Conservation (phyloP, 2,888 invertebrate species). For the Drymonia ruficornis region DNA sequence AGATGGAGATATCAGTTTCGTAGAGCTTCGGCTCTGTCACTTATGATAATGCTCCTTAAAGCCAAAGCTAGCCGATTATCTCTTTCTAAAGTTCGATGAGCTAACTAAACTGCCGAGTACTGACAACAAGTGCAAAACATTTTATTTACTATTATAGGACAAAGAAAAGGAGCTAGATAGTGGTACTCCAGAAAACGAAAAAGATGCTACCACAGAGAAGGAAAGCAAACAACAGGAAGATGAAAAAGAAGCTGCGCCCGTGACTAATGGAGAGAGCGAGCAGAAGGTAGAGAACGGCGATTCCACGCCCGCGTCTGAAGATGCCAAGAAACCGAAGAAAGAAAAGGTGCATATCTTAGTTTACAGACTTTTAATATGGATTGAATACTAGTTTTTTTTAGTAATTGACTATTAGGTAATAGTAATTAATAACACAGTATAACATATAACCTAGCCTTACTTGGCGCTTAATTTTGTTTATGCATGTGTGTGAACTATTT, state of each 20-base stretch:
- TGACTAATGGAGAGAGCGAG: conserved; percentile 76
- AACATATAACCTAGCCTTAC: too few species aligned
- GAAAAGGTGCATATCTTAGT: conserved; percentile 77
- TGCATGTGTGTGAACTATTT: conserved; percentile 51
- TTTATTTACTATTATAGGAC: conserved; percentile 71
- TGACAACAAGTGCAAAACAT: not conserved
- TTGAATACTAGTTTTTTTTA: not conserved
- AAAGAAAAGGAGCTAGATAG: conserved; percentile 84
- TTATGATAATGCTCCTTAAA: too few species aligned
- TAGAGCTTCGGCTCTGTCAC: too few species aligned
- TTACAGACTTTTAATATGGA: conserved; percentile 2
- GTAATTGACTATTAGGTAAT: not conserved
- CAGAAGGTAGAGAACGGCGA: conserved; percentile 72
- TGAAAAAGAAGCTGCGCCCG: conserved; percentile 57
- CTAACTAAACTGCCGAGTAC: too few species aligned
- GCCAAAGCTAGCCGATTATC: too few species aligned
- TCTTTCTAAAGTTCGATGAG: too few species aligned
- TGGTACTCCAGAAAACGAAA: conserved; percentile 86
- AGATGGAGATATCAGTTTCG: too few species aligned
- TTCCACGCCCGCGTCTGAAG: conserved; percentile 66
- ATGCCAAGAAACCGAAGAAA: conserved; percentile 87
- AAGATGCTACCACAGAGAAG: conserved; percentile 88
- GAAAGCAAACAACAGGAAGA: conserved; percentile 69
- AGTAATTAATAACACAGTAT: conserved; percentile 12
- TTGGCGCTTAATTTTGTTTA: conserved; percentile 20